phyloP scores from a whole-genome alignment of 2,888 invertebrate species.

The Polylopha cassiicola region DNA sequence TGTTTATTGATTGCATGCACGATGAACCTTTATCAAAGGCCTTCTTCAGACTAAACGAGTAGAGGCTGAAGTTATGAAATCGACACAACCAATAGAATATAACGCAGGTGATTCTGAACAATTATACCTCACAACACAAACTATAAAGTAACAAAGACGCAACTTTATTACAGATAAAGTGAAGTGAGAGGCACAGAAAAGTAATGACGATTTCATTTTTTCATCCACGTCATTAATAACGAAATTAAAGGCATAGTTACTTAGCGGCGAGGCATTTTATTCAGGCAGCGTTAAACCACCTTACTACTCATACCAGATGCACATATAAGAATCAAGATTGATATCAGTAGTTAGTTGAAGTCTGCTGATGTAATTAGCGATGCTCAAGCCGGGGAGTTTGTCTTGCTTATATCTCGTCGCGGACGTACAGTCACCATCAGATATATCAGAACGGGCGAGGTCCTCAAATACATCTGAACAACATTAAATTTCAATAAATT shows the following conservation, averaged over 20 bases:
- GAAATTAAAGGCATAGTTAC: slow-evolving; percentile 9
- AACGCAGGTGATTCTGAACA: too few species aligned
- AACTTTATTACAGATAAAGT: slow-evolving; percentile 8
- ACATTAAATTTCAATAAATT: too few species aligned
- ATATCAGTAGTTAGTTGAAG: slow-evolving; percentile 55
- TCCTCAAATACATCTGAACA: too few species aligned
- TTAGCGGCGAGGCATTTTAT: slow-evolving; percentile 12
- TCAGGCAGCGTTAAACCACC: slow-evolving; percentile 14
- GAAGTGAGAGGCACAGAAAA: slow-evolving; percentile 8
- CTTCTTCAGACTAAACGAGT: too few species aligned
- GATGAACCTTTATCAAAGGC: too few species aligned
- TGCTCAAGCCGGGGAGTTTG: slow-evolving; percentile 36
- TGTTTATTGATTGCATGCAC: too few species aligned
- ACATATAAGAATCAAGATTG: slow-evolving; percentile 46
- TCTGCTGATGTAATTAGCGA: slow-evolving; percentile 63
- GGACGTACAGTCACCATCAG: slow-evolving; percentile 15
- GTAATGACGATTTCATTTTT: slow-evolving; percentile 13
- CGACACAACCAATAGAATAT: too few species aligned
- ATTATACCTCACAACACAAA: too few species aligned
- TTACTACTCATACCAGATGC: slow-evolving; percentile 32
- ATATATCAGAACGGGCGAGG: too few species aligned
- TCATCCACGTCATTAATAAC: slow-evolving; percentile 5
- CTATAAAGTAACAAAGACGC: too few species aligned
- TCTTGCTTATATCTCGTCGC: slow-evolving; percentile 37
- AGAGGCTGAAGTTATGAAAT: too few species aligned